Evolutionary conservation across 2,113 vertebrate species (phyloP), one percentile per base, ranked within the genome.

Genomic region (Sceloporus tristichus): DNA sequence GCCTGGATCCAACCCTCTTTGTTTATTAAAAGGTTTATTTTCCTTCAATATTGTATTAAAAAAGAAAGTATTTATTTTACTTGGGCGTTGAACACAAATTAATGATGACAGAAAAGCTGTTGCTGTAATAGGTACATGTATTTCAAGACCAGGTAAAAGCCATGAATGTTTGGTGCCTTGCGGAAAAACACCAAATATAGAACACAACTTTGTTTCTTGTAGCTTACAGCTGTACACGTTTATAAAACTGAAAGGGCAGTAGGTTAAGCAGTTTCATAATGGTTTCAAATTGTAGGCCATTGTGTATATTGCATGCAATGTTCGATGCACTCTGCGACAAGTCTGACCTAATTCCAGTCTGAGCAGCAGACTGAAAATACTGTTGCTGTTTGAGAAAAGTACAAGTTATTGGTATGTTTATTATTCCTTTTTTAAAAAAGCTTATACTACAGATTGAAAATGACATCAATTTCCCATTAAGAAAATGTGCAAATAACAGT

Each of bases 111-210:
- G 66, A 83, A 87, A 80, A 42, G 4, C 2, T 56, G n/a, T 62
- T 16, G 48, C n/a, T 0, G 76, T 56, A 62, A 81, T 83, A 34
- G 27, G 56, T 75, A n/a, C 10, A 62, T 29, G 29, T 10, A 74
- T 66, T 85, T 81, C 29, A 82, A 91, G 76, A 74, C 29, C 0
- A 82, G 40, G 66, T 48, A 85, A 86, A 82, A 91, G 81, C 74
- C 68, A 21, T 21, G 77, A 93, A 79, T 56, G 79, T 90, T 92
- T 92, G 90, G 92, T 2, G 48, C 79, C 23, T 88, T 14, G 66
- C 48, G 91, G 75, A 56, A 92, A 90, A 68, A n/a, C 77, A 92
- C 70, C 83, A 90, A 94, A 92, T 90, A 92, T 48, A 82, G 91
- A 89, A 29, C 38, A 66, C 66, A 91, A 88, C 79, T 65, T 90